phyloP scores from a whole-genome alignment of 1,140 invertebrate species.

The Tetramorium simillimum region DNA sequence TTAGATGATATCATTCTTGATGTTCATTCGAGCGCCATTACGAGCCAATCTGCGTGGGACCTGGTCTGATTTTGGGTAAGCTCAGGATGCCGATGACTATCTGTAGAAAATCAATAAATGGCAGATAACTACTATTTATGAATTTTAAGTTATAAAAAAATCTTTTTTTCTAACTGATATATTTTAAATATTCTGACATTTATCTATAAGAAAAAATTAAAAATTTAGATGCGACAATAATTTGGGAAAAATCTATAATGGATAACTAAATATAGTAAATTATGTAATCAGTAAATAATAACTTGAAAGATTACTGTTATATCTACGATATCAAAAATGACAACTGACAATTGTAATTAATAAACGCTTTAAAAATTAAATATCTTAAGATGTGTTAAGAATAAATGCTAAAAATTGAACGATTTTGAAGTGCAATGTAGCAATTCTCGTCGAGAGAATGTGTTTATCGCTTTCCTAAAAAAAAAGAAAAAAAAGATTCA shows the following conservation, averaged over 20 bases:
- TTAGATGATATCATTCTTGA: conserved; percentile 69
- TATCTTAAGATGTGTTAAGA: neutral
- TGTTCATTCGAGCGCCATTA: conserved; percentile 80
- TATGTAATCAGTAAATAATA: neutral
- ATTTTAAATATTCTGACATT: neutral
- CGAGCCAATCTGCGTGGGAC: conserved; percentile 81
- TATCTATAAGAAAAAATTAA: neutral
- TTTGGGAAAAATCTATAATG: neutral
- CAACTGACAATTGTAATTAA: neutral
- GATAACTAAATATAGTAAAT: neutral
- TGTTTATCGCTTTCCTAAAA: neutral
- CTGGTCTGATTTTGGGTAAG: conserved; percentile 48
- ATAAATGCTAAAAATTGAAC: neutral
- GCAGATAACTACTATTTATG: neutral
- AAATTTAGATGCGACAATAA: neutral
- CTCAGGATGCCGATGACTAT: neutral
- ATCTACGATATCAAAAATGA: neutral
- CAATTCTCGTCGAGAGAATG: neutral
- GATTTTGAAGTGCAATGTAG: neutral
- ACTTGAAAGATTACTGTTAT: neutral
- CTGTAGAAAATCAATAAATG: neutral
- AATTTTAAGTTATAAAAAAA: neutral
- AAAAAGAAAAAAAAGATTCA: neutral
- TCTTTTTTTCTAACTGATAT: neutral
- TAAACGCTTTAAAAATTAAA: neutral